These are phyloP conservation scores for Aleiodes leptofemur DNA, from an alignment of 2,888 invertebrate species.

Conservation along the genomic window DNA sequence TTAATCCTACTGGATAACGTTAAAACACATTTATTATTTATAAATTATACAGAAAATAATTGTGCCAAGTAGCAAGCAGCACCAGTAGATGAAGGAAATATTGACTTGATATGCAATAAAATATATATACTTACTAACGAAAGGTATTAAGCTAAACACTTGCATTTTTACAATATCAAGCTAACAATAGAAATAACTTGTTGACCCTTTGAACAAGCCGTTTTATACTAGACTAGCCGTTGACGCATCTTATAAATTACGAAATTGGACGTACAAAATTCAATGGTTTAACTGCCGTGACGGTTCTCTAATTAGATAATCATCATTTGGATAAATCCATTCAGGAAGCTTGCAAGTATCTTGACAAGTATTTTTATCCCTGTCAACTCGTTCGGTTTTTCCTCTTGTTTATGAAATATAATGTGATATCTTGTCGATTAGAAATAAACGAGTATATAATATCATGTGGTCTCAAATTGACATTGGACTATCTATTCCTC, in stretches of 20 bases:
- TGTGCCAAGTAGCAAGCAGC: not conserved
- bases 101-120: not conserved
- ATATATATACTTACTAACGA: constrained; percentile 40
- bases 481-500: too few species aligned
- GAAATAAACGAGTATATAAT: too few species aligned
- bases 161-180: constrained; percentile 28
- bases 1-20: constrained; percentile 31
- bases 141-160: constrained; percentile 38
- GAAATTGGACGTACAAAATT: constrained; percentile 41
- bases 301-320: constrained; percentile 35
- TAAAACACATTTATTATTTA: not conserved
- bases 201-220: not conserved
- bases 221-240: constrained; percentile 33
- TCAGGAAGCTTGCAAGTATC: not conserved
- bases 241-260: constrained; percentile 34
- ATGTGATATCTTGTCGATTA: too few species aligned
- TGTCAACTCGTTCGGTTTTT: too few species aligned
- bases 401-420: too few species aligned
- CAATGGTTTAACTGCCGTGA: constrained; percentile 26
- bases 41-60: not conserved
- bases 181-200: constrained; percentile 14
- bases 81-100: not conserved
- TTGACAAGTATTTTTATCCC: not conserved
- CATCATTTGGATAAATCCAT: constrained; percentile 37
- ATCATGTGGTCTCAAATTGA: too few species aligned